phyloP scores from a whole-genome alignment of 2,113 vertebrate genomes.

The Pluvialis apricaria region DNA sequence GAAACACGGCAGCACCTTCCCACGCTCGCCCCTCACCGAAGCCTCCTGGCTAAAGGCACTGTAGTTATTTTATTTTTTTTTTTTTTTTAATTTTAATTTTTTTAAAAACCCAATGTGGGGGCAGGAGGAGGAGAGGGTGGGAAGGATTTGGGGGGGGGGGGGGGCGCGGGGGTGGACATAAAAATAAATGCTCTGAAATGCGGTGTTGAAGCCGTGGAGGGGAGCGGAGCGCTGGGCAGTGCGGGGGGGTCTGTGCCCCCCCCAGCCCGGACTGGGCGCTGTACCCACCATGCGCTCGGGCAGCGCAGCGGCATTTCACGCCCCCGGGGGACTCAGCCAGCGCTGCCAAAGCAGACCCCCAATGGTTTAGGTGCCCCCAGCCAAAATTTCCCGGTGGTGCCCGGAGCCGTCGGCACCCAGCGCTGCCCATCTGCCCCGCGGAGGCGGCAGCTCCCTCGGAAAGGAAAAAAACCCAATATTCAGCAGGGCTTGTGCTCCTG shows the following conservation, averaged over 20 bases:
- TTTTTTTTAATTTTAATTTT: neutral
- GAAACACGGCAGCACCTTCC: neutral
- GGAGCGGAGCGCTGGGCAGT: accelerated
- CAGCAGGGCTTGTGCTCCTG: neutral
- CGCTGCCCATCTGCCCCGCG: neutral
- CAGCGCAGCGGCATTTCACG: too few relatives aligned
- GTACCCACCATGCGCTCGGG: neutral
- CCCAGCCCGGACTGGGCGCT: neutral
- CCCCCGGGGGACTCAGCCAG: neutral
- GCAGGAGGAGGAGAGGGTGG: neutral
- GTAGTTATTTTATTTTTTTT: neutral
- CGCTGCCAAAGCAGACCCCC: neutral
- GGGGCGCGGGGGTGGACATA: accelerated
- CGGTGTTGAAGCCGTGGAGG: neutral
- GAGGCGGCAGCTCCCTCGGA: neutral
- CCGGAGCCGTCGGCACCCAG: accelerated
- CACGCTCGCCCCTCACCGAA: neutral
- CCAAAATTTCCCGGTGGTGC: neutral
- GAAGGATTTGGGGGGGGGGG: too few relatives aligned
- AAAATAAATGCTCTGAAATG: neutral
- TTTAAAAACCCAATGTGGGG: neutral
- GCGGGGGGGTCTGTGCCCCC: neutral
- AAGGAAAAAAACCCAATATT: neutral
- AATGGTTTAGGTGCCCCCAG: neutral
- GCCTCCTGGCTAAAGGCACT: slow-evolving; percentile 2